Percentiles rank a stretch among this genome's conserved stretches.
Conservation (phyloP, 2,797 vertebrate genomes). For the Mus caroli region DNA sequence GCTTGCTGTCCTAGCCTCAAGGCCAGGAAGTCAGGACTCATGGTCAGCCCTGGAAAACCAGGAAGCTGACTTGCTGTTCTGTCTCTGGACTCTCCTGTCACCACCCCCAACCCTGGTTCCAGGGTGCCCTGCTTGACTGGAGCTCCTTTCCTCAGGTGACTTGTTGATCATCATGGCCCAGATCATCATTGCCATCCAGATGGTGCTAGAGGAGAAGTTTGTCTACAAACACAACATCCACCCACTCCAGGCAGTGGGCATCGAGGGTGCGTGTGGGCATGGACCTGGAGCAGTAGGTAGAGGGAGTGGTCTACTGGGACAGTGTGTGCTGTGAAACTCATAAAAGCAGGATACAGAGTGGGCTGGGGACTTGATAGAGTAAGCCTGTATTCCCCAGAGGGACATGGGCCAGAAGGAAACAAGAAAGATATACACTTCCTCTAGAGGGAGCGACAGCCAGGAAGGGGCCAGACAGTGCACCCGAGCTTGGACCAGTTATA, state of each 20-base stretch:
- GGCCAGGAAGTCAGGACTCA: not conserved
- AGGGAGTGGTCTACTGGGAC: fast-evolving
- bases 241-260: slow-evolving; percentile 95
- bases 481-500: not conserved
- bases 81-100: not conserved
- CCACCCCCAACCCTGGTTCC: not conserved
- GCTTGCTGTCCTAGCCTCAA: fast-evolving
- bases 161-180: slow-evolving; percentile 97
- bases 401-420: not conserved
- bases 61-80: not conserved
- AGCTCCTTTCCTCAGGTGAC: slow-evolving; percentile 90
- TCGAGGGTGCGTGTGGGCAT: slow-evolving; percentile 90
- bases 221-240: slow-evolving; percentile 96
- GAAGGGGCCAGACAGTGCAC: not conserved
- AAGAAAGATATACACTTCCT: not conserved
- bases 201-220: slow-evolving; percentile 98
- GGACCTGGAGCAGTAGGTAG: not conserved
- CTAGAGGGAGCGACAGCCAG: not conserved
- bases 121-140: not conserved
- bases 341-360: not conserved
- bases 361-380: too few species aligned
- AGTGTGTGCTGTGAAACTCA: too few species aligned
- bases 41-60: not conserved
- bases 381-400: not conserved
- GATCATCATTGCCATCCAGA: slow-evolving; percentile 94